Conservation (phyloP, 2,113 vertebrate species). For the Phylloscopus trochiloides region DNA sequence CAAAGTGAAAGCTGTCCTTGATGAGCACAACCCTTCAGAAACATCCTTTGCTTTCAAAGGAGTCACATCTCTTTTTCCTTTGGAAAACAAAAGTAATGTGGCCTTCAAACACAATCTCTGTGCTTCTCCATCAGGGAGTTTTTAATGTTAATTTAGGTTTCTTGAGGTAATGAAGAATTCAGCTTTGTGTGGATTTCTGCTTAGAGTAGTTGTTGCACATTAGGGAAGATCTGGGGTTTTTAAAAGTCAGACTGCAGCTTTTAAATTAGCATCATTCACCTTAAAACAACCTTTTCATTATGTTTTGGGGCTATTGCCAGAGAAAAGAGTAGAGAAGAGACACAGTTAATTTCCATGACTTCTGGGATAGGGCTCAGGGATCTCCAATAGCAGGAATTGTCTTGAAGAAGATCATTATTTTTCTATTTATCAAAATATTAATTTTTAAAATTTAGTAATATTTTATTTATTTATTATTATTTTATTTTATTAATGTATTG, state of each 20-base stretch:
- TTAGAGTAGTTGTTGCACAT: neutral
- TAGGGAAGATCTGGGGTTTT: neutral
- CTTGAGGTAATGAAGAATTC: slow-evolving; percentile 30
- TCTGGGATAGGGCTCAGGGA: neutral
- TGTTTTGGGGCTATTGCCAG: neutral
- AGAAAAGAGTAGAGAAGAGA: neutral
- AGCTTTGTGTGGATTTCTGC: slow-evolving; percentile 24
- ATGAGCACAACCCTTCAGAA: slow-evolving; percentile 32
- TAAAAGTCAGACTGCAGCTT: neutral
- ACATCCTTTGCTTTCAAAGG: slow-evolving; percentile 36
- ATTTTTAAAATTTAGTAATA: neutral
- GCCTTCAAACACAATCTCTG: slow-evolving; percentile 53
- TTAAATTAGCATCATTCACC: neutral
- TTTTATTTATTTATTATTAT: neutral
- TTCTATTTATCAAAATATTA: neutral
- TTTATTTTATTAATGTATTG: neutral
- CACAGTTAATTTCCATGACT: neutral
- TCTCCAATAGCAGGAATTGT: neutral
- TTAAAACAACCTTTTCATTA: neutral
- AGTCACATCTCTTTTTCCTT: neutral
- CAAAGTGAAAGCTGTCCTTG: slow-evolving; percentile 59
- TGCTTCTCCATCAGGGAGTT: slow-evolving; percentile 13
- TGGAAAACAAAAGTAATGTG: slow-evolving; percentile 44
- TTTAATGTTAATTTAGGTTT: slow-evolving; percentile 41
- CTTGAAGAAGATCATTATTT: neutral